phyloP scores from a whole-genome alignment of 2,797 vertebrate genomes.

The Aulostomus chinensis region DNA sequence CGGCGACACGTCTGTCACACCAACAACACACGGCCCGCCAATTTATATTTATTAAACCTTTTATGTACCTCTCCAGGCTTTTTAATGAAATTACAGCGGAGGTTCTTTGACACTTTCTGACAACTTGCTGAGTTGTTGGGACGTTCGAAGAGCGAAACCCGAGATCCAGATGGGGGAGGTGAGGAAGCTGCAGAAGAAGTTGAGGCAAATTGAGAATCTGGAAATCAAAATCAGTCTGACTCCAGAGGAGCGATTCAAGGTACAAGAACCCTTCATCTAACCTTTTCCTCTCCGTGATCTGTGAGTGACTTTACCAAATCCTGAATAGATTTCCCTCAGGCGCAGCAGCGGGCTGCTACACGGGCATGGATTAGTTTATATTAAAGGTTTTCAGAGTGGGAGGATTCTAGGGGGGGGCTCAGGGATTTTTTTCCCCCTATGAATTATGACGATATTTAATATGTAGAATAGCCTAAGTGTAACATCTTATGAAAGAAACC shows the following conservation, averaged over 20 bases:
- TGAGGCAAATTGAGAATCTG: constrained; percentile 87
- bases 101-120: constrained; percentile 5
- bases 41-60: not conserved
- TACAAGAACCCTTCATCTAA: constrained; percentile 59
- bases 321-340: constrained; percentile 29
- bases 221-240: constrained; percentile 82
- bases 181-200: constrained; percentile 86
- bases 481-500: no score
- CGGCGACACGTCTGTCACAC: constrained; percentile 71
- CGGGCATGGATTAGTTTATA: constrained; percentile 7
- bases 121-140: not conserved
- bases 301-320: constrained; percentile 12
- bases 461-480: no score
- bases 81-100: constrained; percentile 2
- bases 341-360: constrained; percentile 10
- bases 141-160: not conserved
- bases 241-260: constrained; percentile 81
- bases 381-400: no score
- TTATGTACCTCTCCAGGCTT: not conserved
- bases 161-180: constrained; percentile 79
- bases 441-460: no score
- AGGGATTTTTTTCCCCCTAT: no score
- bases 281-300: constrained; percentile 5
- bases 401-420: no score
- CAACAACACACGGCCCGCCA: not conserved